These are phyloP conservation scores for Peromyscus eremicus DNA, from an alignment of 2,797 vertebrate genomes.

Conservation along the genomic window DNA sequence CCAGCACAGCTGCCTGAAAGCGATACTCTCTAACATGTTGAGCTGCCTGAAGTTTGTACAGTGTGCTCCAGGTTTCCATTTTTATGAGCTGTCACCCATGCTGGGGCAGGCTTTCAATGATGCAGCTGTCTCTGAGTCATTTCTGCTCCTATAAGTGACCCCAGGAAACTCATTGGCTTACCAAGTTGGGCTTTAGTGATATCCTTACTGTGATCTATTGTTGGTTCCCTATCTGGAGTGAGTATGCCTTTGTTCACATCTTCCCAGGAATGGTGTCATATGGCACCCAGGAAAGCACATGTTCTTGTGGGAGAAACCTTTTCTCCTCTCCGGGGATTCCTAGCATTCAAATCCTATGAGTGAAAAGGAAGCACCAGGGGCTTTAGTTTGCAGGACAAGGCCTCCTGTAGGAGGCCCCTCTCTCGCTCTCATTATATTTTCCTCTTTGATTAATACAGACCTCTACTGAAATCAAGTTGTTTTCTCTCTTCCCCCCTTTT, in stretches of 20 bases:
- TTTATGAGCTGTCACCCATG: background rate
- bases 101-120: background rate
- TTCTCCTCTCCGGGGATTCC: background rate
- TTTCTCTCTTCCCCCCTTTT: background rate
- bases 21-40: background rate
- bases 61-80: background rate
- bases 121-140: background rate
- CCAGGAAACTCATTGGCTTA: background rate
- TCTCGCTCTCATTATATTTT: background rate
- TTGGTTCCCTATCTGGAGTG: background rate
- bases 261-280: background rate
- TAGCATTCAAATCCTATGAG: background rate
- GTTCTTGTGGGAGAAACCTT: background rate
- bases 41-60: background rate
- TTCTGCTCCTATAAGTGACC: background rate
- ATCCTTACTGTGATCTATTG: background rate
- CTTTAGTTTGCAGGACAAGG: background rate
- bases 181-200: background rate
- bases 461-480: conserved; percentile 66
- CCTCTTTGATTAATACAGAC: background rate
- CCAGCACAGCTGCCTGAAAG: background rate
- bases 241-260: background rate
- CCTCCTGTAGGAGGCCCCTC: background rate
- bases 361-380: background rate
- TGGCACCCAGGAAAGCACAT: background rate